Percentiles rank a stretch among this genome's conserved stretches.
Evolutionary conservation across 2,888 invertebrate genomes (phyloP).

Genomic region (Polymixis lichenea): DNA sequence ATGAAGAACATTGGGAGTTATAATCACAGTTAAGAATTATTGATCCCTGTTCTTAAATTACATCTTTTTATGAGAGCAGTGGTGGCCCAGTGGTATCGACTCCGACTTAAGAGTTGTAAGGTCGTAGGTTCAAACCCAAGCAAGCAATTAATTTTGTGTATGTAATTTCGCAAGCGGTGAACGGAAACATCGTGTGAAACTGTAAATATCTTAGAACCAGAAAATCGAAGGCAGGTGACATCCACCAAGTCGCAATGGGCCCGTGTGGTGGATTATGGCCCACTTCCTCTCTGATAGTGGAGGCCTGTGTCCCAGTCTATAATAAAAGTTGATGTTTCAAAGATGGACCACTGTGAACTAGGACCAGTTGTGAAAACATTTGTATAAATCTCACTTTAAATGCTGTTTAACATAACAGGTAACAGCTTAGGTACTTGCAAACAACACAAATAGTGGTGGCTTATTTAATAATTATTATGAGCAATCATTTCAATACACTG

Average conservation of each 20-base stretch:
- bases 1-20: not conserved
- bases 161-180: too few species aligned
- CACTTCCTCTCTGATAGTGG: too few species aligned
- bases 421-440: conserved; percentile 16
- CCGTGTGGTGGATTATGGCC: too few species aligned
- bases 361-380: not conserved
- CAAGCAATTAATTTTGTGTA: too few species aligned
- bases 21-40: not conserved
- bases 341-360: not conserved
- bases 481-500: conserved; percentile 36
- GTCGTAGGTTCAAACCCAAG: too few species aligned
- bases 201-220: too few species aligned
- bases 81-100: too few species aligned
- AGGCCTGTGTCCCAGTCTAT: too few species aligned
- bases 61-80: not conserved
- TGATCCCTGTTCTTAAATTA: not conserved
- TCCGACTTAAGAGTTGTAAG: too few species aligned
- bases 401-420: not conserved
- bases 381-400: not conserved
- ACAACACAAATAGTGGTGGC: not conserved
- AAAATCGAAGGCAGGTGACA: too few species aligned
- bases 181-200: too few species aligned
- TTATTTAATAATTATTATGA: conserved; percentile 28
- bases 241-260: too few species aligned
- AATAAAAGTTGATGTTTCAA: not conserved